phyloP scores from a whole-genome alignment of 1,140 invertebrate genomes.

The Bombus waltoni region DNA sequence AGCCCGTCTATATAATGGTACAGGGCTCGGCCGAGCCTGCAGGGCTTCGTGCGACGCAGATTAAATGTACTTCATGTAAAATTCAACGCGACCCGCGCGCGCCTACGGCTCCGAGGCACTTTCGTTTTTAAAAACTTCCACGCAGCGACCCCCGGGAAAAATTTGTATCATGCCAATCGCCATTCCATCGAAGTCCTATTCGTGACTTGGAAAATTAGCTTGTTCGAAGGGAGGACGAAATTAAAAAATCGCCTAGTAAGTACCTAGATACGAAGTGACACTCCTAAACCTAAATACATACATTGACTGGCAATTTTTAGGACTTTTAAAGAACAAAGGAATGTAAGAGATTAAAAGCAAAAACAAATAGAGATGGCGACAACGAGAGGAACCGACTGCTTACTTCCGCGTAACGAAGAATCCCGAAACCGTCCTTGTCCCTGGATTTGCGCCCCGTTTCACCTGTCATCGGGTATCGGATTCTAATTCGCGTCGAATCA shows the following conservation, averaged over 20 bases:
- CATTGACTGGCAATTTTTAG: too few species aligned
- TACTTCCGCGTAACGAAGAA: too few species aligned
- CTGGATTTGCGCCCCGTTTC: neutral
- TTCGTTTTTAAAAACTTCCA: constrained; percentile 44
- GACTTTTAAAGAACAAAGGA: too few species aligned
- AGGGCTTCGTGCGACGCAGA: constrained; percentile 59
- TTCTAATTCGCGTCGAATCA: neutral
- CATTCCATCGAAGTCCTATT: neutral
- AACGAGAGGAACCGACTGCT: too few species aligned
- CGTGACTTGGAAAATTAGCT: constrained; percentile 1
- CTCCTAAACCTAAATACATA: too few species aligned
- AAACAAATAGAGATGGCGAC: too few species aligned
- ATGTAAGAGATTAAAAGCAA: too few species aligned
- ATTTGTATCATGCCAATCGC: neutral
- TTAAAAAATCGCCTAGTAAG: too few species aligned
- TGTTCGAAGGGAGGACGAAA: neutral
- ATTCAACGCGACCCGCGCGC: constrained; percentile 50
- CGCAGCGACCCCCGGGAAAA: neutral
- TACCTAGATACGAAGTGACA: too few species aligned
- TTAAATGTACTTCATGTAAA: constrained; percentile 62
- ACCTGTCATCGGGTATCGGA: neutral
- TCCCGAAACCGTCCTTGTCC: too few species aligned
- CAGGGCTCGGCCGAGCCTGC: constrained; percentile 48
- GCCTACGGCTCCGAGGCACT: constrained; percentile 19
- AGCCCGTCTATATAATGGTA: constrained; percentile 44